phyloP scores from a whole-genome alignment of 2,888 invertebrate genomes.

The Xanthorhoe designata region DNA sequence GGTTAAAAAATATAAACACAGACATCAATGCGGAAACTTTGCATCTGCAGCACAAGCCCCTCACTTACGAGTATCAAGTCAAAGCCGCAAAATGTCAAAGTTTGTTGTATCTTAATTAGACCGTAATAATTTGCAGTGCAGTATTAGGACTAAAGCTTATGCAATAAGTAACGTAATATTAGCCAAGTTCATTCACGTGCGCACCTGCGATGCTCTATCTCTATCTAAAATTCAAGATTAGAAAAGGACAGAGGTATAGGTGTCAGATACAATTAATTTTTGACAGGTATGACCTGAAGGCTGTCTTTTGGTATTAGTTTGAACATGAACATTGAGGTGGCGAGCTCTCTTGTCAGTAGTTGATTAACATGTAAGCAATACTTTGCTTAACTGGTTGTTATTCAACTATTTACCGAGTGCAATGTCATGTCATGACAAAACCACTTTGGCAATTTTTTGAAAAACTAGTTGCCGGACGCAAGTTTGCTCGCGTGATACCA shows the following conservation, averaged over 20 bases:
- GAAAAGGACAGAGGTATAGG: slow-evolving; percentile 33
- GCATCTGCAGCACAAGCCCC: background rate
- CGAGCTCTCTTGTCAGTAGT: slow-evolving; percentile 39
- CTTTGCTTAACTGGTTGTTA: slow-evolving; percentile 20
- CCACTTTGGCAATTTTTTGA: background rate
- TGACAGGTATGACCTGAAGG: slow-evolving; percentile 44
- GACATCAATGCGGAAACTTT: background rate
- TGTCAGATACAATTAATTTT: slow-evolving; percentile 43
- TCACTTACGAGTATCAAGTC: slow-evolving; percentile 4
- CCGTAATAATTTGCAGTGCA: slow-evolving; percentile 71
- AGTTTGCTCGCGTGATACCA: background rate
- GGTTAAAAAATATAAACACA: background rate
- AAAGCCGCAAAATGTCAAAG: slow-evolving; percentile 55
- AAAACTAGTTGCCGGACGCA: background rate
- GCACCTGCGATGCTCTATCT: slow-evolving; percentile 27
- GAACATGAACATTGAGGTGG: slow-evolving; percentile 56
- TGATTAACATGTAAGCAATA: slow-evolving; percentile 28
- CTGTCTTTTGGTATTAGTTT: slow-evolving; percentile 64
- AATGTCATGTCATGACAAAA: background rate
- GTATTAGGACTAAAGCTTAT: slow-evolving; percentile 51
- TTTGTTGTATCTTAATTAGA: slow-evolving; percentile 70
- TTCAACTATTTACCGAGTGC: slow-evolving; percentile 10
- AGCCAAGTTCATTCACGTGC: slow-evolving; percentile 33
- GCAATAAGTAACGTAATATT: slow-evolving; percentile 49
- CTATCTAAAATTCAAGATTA: slow-evolving; percentile 28